These are phyloP conservation scores for Cynocephalus volans DNA, from an alignment of 2,113 vertebrate species.

Conservation along the genomic window DNA sequence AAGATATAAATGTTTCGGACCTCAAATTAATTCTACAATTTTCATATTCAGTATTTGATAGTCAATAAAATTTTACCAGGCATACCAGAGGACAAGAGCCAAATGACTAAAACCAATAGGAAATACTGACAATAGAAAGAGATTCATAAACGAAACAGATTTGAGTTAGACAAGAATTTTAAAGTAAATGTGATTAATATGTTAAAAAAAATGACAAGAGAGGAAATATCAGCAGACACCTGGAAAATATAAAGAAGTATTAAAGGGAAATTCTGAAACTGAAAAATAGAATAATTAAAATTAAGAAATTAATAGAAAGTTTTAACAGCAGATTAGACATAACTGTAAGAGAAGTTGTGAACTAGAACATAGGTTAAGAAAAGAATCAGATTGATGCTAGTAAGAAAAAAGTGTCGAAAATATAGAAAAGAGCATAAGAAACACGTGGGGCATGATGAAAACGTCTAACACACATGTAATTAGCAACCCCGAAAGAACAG, in stretches of 20 bases:
- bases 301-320: background rate
- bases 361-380: background rate
- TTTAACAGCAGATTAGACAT: background rate
- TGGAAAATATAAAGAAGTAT: background rate
- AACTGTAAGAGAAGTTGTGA: background rate
- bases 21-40: background rate
- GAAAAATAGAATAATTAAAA: slow-evolving; percentile 42
- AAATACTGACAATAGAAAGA: background rate
- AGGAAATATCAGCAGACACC: background rate
- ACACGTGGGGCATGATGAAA: background rate
- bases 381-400: background rate
- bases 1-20: background rate
- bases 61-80: background rate
- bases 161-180: slow-evolving; percentile 26
- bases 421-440: background rate
- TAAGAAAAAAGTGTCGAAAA: background rate
- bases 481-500: background rate
- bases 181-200: slow-evolving; percentile 3
- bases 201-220: background rate
- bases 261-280: slow-evolving; percentile 4
- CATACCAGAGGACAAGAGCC: background rate
- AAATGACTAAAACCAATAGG: background rate
- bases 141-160: background rate
- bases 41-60: background rate
- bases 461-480: background rate